phyloP scores from a whole-genome alignment of 2,888 invertebrate genomes.

The Meloe dianella region DNA sequence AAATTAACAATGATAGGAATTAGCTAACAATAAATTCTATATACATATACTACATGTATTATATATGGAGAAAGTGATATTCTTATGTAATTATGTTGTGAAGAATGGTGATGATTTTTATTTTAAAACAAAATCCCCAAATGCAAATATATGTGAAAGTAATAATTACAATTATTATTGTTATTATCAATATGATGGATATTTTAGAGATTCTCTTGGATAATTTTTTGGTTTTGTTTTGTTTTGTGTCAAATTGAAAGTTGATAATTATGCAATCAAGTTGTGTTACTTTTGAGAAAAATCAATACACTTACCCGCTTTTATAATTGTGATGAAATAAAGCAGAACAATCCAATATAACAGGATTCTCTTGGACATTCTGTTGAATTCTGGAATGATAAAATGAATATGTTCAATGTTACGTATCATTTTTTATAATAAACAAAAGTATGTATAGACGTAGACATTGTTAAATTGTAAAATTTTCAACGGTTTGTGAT shows the following conservation, averaged over 20 bases:
- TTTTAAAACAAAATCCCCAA: no score
- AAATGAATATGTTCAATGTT: neutral
- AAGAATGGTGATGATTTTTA: neutral
- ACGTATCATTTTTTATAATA: neutral
- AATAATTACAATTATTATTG: neutral
- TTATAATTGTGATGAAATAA: conserved; percentile 1
- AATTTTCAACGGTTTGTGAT: neutral
- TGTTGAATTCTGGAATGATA: neutral
- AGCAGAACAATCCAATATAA: neutral
- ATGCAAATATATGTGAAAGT: neutral
- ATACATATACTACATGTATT: neutral
- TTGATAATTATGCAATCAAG: neutral
- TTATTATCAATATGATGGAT: neutral
- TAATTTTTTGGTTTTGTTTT: no score
- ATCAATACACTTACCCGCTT: neutral
- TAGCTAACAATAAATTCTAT: neutral
- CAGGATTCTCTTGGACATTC: neutral
- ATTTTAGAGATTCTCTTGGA: neutral
- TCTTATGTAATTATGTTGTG: neutral
- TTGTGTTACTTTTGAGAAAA: neutral
- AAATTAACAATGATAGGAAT: conserved; percentile 3
- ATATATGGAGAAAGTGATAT: neutral
- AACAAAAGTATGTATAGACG: neutral
- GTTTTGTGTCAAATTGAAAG: neutral
- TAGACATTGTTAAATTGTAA: neutral